Evolutionary conservation across 2,797 vertebrate genomes (phyloP).

Genomic region (Podarcis siculus): DNA sequence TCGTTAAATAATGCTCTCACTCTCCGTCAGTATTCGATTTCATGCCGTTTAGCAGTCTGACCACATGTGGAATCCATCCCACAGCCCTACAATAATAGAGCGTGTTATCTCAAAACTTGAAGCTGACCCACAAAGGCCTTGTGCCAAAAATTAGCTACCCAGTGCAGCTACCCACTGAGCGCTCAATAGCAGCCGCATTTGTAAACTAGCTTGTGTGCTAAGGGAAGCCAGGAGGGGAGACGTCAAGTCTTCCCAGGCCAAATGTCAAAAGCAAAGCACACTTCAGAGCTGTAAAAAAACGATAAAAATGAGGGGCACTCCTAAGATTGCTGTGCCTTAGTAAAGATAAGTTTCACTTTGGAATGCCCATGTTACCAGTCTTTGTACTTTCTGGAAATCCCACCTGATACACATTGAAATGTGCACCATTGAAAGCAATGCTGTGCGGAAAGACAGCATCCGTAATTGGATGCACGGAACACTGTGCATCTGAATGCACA

Average conservation of each 20-base stretch:
- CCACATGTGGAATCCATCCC: not conserved
- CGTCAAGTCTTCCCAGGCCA: accelerated
- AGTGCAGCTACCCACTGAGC: not conserved
- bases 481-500: not conserved
- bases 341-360: not conserved
- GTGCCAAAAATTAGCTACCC: not conserved
- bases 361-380: not conserved
- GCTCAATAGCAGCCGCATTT: not conserved
- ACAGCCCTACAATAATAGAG: not conserved
- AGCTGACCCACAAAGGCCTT: constrained; percentile 14
- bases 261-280: not conserved
- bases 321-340: not conserved
- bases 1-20: not conserved
- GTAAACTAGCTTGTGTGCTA: constrained; percentile 34
- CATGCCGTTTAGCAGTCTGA: not conserved
- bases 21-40: not conserved
- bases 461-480: too few species aligned
- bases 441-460: not conserved
- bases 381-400: not conserved
- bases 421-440: not conserved
- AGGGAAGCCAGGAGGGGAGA: not conserved
- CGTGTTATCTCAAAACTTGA: not conserved
- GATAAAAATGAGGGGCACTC: not conserved
- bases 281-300: not conserved
- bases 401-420: not conserved